A percentile compares a stretch with the other conserved stretches of the same genome.
Evolutionary conservation across 2,888 invertebrate genomes (phyloP).

Genomic region (Yponomeuta cagnagella): DNA sequence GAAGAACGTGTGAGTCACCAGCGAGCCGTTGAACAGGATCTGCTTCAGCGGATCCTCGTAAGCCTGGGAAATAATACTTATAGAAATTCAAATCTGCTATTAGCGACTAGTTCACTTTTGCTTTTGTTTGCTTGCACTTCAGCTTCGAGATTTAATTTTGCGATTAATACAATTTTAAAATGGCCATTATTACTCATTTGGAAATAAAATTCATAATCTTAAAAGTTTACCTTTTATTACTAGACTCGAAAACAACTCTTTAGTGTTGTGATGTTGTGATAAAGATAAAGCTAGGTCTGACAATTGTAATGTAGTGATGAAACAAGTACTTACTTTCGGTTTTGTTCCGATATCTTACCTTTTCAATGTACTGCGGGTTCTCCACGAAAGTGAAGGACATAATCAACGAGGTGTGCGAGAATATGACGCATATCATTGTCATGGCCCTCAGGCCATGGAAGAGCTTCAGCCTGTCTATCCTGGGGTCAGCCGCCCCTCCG

Average conservation of each 20-base stretch:
- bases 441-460: constrained; percentile 58
- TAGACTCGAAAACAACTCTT: too few species aligned
- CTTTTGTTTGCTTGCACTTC: too few species aligned
- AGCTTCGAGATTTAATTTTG: too few species aligned
- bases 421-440: constrained; percentile 60
- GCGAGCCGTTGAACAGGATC: constrained; percentile 52
- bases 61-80: constrained; percentile 33
- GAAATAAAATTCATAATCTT: too few species aligned
- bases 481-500: constrained; percentile 41
- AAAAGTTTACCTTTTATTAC: too few species aligned
- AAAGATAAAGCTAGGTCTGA: too few species aligned
- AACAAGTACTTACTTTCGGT: neutral
- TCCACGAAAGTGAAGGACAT: constrained; percentile 43
- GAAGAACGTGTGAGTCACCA: constrained; percentile 60
- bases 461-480: constrained; percentile 48
- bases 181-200: too few species aligned
- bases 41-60: constrained; percentile 56
- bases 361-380: constrained; percentile 57
- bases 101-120: too few species aligned
- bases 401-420: constrained; percentile 53
- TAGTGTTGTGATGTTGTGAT: too few species aligned
- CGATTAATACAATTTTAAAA: too few species aligned
- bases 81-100: too few species aligned
- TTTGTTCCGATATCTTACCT: constrained; percentile 32
- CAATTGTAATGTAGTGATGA: too few species aligned